Evolutionary conservation across 2,888 invertebrate species (phyloP), one percentile per base, ranked within the genome.

Genomic region (Steinernema hermaphroditum): DNA sequence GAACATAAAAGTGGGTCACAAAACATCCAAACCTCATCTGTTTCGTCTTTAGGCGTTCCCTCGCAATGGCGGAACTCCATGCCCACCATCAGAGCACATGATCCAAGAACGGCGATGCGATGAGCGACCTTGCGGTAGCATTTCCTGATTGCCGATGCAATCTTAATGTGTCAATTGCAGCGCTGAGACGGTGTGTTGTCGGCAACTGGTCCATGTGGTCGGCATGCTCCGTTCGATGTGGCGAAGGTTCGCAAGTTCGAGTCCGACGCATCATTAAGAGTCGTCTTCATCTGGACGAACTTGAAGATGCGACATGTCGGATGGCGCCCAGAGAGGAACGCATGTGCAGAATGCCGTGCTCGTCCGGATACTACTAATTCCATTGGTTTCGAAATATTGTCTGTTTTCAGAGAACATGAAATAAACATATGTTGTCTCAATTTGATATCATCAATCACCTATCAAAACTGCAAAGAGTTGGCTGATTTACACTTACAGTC

Each of bases 201-300:
- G 87, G 87, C 1, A 86, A 86, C 2, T 90, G 90, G 90, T 85
- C 87, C 1, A 87, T 87, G 16, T 90, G 90, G 90, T 86, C 88
- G 0, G 85, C 87, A 9, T 90, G 90, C 77, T 87, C 87, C 29
- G 89, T 87, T 8, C 86, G 87, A 1, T 90, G 90, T 79, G 89
- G 89, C 0, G 93, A 93, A 57, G 89, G 88, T 2, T 81, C 85
- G 2, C 91, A 92, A 76, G 91, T 91, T 0, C 90, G 93, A 72
- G 71, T 74, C 19, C 73, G 82, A 43, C 74, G 76, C 1, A 73
- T 79, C 19, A 62, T 75, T 34, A 74, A 76, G 24, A 74, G 74
- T 46, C 62, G 69, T 22, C 46, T 49, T 24, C 57, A 54, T 29
- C 44, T 74, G 43, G 70, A 74, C 16, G 79, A 78, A 68, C 69